phyloP scores from a whole-genome alignment of 1,140 invertebrate genomes.

The Trichomalopsis sarcophagae region DNA sequence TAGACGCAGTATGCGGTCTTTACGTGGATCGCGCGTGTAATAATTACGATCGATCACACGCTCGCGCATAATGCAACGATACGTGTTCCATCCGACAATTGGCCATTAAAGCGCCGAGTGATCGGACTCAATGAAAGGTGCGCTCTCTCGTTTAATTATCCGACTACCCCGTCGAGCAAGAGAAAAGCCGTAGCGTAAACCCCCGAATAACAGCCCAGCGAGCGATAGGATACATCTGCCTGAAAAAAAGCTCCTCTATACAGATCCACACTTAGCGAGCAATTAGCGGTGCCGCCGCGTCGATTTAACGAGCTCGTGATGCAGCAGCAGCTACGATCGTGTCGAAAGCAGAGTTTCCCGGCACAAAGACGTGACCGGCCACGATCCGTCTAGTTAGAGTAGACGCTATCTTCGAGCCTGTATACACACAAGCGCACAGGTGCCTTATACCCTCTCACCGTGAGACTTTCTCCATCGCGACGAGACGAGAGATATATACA shows the following conservation, averaged over 20 bases:
- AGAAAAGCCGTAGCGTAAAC: neutral
- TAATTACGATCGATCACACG: constrained; percentile 12
- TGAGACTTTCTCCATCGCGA: constrained; percentile 5
- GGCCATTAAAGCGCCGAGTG: neutral
- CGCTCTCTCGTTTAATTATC: too few species aligned
- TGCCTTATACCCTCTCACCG: constrained; percentile 24
- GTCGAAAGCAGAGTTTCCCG: constrained; percentile 3
- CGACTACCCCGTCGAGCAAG: neutral
- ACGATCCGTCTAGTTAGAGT: neutral
- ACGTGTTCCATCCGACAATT: neutral
- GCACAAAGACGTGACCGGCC: constrained; percentile 17
- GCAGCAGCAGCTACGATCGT: neutral
- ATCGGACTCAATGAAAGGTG: neutral
- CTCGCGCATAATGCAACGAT: neutral
- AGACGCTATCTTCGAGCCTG: neutral
- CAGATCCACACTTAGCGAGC: neutral
- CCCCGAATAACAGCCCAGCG: neutral
- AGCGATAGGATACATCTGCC: neutral
- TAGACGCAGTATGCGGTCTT: neutral
- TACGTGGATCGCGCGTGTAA: too few species aligned
- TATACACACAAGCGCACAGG: neutral
- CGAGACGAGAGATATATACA: neutral
- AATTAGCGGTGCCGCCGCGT: constrained; percentile 17
- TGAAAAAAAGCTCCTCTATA: neutral
- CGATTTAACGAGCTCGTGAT: constrained; percentile 26